phyloP scores from a whole-genome alignment of 2,797 vertebrate species.

The Enteromius trimaculatus region DNA sequence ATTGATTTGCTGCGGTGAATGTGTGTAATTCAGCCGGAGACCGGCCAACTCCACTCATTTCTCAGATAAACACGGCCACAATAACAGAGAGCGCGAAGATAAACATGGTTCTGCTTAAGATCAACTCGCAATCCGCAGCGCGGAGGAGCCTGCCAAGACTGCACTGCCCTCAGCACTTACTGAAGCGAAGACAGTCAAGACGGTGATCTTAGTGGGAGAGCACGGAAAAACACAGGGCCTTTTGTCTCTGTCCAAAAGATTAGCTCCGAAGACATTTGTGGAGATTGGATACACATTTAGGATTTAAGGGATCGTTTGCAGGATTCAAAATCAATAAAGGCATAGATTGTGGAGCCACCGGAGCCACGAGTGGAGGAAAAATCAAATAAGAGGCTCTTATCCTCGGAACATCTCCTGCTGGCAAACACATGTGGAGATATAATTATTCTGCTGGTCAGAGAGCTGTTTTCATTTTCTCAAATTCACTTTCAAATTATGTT shows the following conservation, averaged over 20 bases:
- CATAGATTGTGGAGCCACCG: slow-evolving; percentile 61
- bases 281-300: slow-evolving; percentile 68
- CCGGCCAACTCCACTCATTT: slow-evolving; percentile 63
- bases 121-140: slow-evolving; percentile 63
- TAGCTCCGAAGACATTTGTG: slow-evolving; percentile 68
- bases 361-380: slow-evolving; percentile 63
- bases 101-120: slow-evolving; percentile 72
- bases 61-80: slow-evolving; percentile 71
- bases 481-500: slow-evolving; percentile 38
- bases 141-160: slow-evolving; percentile 52
- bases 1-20: slow-evolving; percentile 48
- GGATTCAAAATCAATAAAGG: slow-evolving; percentile 74
- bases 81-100: slow-evolving; percentile 65
- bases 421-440: slow-evolving; percentile 41
- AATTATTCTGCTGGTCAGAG: slow-evolving; percentile 54
- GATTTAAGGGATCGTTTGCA: slow-evolving; percentile 66
- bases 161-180: slow-evolving; percentile 60
- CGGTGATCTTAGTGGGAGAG: slow-evolving; percentile 55
- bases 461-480: slow-evolving; percentile 32
- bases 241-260: slow-evolving; percentile 73
- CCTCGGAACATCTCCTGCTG: slow-evolving; percentile 46
- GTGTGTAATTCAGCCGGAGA: slow-evolving; percentile 65
- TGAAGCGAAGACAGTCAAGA: slow-evolving; percentile 63
- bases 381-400: slow-evolving; percentile 65
- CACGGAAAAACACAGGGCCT: slow-evolving; percentile 56